Evolutionary conservation across 2,797 vertebrate species (phyloP), one percentile per base, ranked within the genome.

Genomic region (Naso thynnoides): DNA sequence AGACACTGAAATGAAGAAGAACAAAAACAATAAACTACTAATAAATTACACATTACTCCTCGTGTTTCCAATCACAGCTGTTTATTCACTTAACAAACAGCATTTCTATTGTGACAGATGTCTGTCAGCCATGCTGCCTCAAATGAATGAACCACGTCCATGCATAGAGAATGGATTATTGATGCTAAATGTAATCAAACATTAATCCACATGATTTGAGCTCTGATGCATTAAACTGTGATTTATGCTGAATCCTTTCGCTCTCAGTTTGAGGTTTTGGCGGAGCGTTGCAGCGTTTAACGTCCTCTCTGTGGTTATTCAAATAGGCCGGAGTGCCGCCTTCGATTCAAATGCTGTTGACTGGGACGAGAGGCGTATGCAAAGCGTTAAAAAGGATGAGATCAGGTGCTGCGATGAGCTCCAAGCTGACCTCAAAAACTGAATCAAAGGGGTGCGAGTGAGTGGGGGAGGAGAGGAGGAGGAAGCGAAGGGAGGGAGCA

Each of bases 371-470:
- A 65, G 24, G 55, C 75, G 27, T 57, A 85, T 80, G 83, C 78
- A 85, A 86, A 84, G 42, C 0, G 14, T 67, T 66, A 68, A 70
- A 75, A 66, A 49, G 39, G 72, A 72, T 59, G 70, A 71, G 80
- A 88, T 88, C 79, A 84, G 76, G 79, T 73, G 78, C 64, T 10
- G 78, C 68, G 82, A 88, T 78, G 77, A 79, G 81, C 67, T 75
- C 31, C 2, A 19, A 83, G 77, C 76, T 88, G 89, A 89, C 88
- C 85, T 90, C 70, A 76, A 90, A n/a, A 92, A 89, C 74, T 50
- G 78, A 89, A 85, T 88, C 71, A 88, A 88, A 82, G 79, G 60
- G 54, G 56, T 52, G 58, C 26, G 59, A 63, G 53, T 19, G 59
- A 60, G 78, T 70, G 67, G 80, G 82, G 73, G 75, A 70, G 73